Evolutionary conservation across 2,888 invertebrate species (phyloP).

Genomic region (Hypercompe scribonia): DNA sequence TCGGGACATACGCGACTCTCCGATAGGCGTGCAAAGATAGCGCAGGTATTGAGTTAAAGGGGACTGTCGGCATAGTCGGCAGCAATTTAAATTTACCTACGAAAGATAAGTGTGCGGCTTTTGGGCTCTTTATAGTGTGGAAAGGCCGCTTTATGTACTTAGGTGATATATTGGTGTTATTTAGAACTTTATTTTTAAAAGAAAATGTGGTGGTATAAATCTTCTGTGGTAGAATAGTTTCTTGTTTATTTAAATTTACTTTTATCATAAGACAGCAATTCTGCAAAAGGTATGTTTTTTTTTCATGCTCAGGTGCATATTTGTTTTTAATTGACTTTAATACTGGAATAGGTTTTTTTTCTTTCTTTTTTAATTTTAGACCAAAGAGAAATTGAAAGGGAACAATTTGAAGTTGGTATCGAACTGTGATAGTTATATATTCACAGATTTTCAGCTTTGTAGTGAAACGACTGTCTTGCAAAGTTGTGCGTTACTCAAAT

Average conservation of each 20-base stretch:
- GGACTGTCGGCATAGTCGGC: conserved; percentile 46
- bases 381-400: too few species aligned
- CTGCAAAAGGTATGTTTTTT: too few species aligned
- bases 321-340: background rate
- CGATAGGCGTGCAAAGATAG: conserved; percentile 63
- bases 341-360: too few species aligned
- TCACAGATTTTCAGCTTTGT: too few species aligned
- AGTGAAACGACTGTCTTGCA: background rate
- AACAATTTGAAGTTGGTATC: too few species aligned
- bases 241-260: background rate
- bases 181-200: conserved; percentile 19
- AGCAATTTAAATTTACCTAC: conserved; percentile 67
- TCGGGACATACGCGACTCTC: conserved; percentile 68
- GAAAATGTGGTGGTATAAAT: conserved; percentile 5
- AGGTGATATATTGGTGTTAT: conserved; percentile 44
- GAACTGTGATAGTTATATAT: too few species aligned
- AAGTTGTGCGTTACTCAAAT: background rate
- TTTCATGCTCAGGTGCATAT: background rate
- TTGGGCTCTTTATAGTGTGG: conserved; percentile 50
- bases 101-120: conserved; percentile 49
- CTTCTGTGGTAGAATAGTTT: background rate
- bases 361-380: too few species aligned
- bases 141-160: conserved; percentile 49
- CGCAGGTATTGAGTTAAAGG: conserved; percentile 69
- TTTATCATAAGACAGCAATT: background rate